Conservation (phyloP, 1,140 invertebrate genomes). For the Drosophila bocqueti region DNA sequence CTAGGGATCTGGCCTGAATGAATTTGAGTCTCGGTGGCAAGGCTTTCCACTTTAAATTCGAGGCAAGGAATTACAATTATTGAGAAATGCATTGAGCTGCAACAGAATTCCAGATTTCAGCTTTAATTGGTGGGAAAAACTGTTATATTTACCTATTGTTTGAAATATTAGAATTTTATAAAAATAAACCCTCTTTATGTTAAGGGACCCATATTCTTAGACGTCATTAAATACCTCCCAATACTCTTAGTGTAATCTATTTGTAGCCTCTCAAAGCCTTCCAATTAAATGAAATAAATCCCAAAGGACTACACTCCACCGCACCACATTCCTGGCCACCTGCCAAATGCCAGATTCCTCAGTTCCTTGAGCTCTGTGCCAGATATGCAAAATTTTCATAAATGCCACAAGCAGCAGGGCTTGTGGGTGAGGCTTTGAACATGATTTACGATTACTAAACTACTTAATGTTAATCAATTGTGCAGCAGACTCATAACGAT, state of each 20-base stretch:
- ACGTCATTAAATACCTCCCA: not conserved
- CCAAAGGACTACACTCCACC: not conserved
- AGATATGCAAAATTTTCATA: conserved; percentile 55
- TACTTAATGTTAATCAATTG: conserved; percentile 75
- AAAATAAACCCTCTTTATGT: not conserved
- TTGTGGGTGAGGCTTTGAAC: conserved; percentile 22
- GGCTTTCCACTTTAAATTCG: conserved; percentile 46
- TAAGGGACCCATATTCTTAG: no score
- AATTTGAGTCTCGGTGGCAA: not conserved
- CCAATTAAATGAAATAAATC: conserved; percentile 36
- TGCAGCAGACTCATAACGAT: conserved; percentile 41
- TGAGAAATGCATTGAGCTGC: not conserved
- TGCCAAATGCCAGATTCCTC: conserved; percentile 23
- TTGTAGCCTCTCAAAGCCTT: conserved; percentile 9
- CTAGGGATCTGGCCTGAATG: conserved; percentile 3
- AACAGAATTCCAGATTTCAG: not conserved
- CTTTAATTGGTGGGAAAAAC: not conserved
- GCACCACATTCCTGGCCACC: conserved; percentile 4
- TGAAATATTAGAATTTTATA: not conserved
- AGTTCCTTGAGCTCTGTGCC: conserved; percentile 33
- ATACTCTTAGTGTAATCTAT: conserved; percentile 1
- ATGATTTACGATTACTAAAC: conserved; percentile 75
- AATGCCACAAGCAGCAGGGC: conserved; percentile 27
- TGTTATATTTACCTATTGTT: not conserved
- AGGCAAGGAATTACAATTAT: not conserved